Conservation (phyloP, 2,797 vertebrate species). For the Zenarchopterus dispar region DNA sequence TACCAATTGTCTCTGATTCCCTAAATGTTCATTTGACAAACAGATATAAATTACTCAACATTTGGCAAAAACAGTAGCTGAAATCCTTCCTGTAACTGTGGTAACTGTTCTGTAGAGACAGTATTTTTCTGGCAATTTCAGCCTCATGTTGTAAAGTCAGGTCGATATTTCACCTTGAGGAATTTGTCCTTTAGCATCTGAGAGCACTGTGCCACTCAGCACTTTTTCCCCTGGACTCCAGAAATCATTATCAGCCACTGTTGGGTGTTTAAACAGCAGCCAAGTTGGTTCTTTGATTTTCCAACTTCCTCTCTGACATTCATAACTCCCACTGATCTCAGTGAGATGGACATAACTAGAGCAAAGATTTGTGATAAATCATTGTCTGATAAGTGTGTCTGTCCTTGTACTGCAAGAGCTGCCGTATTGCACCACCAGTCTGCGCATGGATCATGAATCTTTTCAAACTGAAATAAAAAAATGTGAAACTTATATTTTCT, state of each 20-base stretch:
- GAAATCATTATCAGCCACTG: slow-evolving; percentile 80
- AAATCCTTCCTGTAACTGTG: slow-evolving; percentile 11
- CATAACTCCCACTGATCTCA: slow-evolving; percentile 47
- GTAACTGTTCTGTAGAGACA: slow-evolving; percentile 7
- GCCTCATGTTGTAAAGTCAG: slow-evolving; percentile 64
- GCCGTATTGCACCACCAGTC: slow-evolving; percentile 6
- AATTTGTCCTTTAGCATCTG: slow-evolving; percentile 76
- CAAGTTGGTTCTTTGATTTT: slow-evolving; percentile 76
- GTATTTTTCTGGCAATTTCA: slow-evolving; percentile 50
- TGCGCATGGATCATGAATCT: slow-evolving; percentile 9
- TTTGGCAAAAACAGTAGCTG: slow-evolving; percentile 2
- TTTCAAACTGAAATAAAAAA: slow-evolving; percentile 31
- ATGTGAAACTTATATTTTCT: slow-evolving; percentile 23
- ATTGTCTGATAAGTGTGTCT: background rate
- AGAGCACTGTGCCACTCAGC: slow-evolving; percentile 76
- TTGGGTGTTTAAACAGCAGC: slow-evolving; percentile 77
- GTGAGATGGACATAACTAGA: slow-evolving; percentile 22
- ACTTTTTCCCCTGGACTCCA: slow-evolving; percentile 62
- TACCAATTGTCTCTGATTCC: no score
- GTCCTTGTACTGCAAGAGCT: slow-evolving; percentile 2
- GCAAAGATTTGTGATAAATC: slow-evolving; percentile 38
- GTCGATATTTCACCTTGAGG: slow-evolving; percentile 81
- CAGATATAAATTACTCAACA: slow-evolving; percentile 15
- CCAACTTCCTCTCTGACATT: slow-evolving; percentile 53
- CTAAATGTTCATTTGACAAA: slow-evolving; percentile 1